A percentile compares a stretch with the other conserved stretches of the same genome.
phyloP scores from a whole-genome alignment of 1,140 invertebrate genomes.

The Hycleus cichorii region DNA sequence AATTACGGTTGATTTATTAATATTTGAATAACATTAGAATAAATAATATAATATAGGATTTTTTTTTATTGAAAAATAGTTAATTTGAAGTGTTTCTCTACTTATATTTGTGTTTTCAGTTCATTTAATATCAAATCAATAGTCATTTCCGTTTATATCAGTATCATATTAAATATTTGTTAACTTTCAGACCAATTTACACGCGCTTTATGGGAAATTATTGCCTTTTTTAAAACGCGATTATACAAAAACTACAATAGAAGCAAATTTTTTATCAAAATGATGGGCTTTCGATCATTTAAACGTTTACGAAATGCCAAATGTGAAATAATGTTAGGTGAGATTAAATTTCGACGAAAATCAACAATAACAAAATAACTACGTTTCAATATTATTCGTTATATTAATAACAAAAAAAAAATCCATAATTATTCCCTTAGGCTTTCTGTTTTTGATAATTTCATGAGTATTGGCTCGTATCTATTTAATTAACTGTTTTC shows the following conservation, averaged over 20 bases:
- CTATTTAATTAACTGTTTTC: not conserved
- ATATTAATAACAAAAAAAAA: not conserved
- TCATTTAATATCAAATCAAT: no score
- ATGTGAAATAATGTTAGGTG: conserved; percentile 49
- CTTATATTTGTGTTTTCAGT: no score
- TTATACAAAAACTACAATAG: not conserved
- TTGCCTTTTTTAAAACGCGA: no score
- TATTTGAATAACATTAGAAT: no score
- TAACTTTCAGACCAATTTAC: no score
- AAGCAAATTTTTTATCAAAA: conserved; percentile 18
- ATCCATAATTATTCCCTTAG: conserved; percentile 18
- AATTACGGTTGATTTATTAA: no score
- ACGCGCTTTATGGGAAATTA: no score
- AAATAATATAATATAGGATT: no score
- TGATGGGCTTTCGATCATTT: conserved; percentile 48
- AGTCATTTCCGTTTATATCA: no score
- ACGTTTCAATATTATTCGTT: not conserved
- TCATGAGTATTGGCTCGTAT: not conserved
- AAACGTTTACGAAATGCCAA: conserved; percentile 46
- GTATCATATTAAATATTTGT: no score
- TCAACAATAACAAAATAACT: not conserved
- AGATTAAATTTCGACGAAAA: conserved; percentile 22
- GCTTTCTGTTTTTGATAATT: not conserved
- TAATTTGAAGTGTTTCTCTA: no score
- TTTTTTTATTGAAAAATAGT: no score